These are phyloP conservation scores for Smittia aterrima DNA, from an alignment of 2,888 invertebrate species.

Conservation along the genomic window DNA sequence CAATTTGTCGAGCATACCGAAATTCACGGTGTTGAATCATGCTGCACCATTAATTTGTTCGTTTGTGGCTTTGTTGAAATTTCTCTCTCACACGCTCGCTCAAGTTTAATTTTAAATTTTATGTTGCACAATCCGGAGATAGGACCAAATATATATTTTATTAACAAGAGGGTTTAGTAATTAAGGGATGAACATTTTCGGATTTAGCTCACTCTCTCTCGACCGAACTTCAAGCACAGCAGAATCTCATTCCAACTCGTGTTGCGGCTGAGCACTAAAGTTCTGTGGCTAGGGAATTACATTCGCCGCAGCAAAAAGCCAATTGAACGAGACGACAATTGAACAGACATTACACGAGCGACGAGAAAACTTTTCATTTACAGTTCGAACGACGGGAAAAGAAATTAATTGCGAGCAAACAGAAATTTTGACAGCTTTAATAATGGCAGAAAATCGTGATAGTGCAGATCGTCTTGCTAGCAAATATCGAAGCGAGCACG, in stretches of 20 bases:
- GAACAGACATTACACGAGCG: slow-evolving; percentile 1
- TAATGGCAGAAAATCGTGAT: slow-evolving; percentile 27
- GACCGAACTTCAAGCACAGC: neutral
- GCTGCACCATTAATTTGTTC: slow-evolving; percentile 24
- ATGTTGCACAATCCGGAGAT: neutral
- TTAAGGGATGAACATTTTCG: slow-evolving; percentile 14
- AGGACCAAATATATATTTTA: slow-evolving; percentile 5
- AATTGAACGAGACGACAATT: slow-evolving; percentile 17
- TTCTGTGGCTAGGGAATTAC: neutral
- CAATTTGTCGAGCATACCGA: neutral
- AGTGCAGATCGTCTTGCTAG: slow-evolving; percentile 7
- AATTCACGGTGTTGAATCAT: slow-evolving; percentile 15
- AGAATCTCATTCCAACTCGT: neutral
- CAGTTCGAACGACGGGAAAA: neutral
- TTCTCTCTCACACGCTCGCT: neutral
- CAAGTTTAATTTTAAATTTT: neutral
- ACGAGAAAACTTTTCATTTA: slow-evolving; percentile 14
- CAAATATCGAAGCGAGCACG: neutral
- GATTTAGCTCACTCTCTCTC: neutral
- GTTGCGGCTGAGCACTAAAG: neutral
- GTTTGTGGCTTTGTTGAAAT: slow-evolving; percentile 3
- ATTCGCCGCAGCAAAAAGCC: slow-evolving; percentile 15
- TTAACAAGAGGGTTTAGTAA: slow-evolving; percentile 20
- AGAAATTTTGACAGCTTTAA: slow-evolving; percentile 31
- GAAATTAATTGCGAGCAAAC: slow-evolving; percentile 10